A percentile compares a stretch with the other conserved stretches of the same genome.
phyloP scores from a whole-genome alignment of 2,888 invertebrate species.

The Salticus scenicus region DNA sequence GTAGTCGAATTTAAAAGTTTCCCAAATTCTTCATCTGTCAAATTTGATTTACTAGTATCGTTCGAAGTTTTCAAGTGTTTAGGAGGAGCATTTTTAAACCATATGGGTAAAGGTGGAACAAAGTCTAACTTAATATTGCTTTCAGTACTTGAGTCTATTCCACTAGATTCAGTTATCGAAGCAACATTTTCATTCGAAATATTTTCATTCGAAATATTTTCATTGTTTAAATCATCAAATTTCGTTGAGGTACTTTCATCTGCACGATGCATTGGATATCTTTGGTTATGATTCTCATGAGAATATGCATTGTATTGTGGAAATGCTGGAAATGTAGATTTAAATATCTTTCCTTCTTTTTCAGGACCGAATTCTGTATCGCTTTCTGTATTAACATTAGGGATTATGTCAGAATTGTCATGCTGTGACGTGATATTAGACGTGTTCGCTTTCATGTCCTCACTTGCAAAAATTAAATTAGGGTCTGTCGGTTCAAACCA shows the following conservation, averaged over 20 bases:
- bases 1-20: background rate
- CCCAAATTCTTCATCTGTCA: background rate
- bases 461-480: background rate
- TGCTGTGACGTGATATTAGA: background rate
- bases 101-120: background rate
- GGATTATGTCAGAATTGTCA: background rate
- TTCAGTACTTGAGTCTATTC: background rate
- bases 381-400: background rate
- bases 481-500: conserved; percentile 25
- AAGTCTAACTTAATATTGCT: background rate
- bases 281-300: too few species aligned
- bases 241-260: too few species aligned
- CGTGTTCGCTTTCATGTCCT: background rate
- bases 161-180: background rate
- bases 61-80: background rate
- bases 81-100: background rate
- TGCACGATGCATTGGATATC: too few species aligned
- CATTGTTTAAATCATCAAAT: too few species aligned
- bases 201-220: too few species aligned
- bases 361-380: background rate
- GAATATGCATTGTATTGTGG: background rate
- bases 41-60: background rate
- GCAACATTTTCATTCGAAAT: background rate
- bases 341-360: conserved; percentile 23
- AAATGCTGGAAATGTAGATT: conserved; percentile 19